Conservation (phyloP, 2,888 invertebrate species). For the Helicoverpa assulta region DNA sequence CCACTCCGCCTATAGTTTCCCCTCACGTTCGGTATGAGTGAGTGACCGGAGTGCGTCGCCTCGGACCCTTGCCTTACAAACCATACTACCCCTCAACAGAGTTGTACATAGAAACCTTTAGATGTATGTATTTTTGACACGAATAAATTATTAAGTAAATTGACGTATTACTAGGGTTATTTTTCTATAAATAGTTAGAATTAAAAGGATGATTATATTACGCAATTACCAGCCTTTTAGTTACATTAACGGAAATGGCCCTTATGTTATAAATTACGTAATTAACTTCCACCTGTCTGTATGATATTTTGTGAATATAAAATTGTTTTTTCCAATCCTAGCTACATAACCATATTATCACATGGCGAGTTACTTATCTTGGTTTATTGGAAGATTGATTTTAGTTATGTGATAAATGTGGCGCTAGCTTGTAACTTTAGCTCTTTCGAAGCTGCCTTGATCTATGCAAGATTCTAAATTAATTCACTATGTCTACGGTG, state of each 20-base stretch:
- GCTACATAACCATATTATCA: slow-evolving; percentile 28
- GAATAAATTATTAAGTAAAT: slow-evolving; percentile 58
- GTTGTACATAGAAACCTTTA: slow-evolving; percentile 59
- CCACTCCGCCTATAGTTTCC: slow-evolving; percentile 80
- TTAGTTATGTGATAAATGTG: slow-evolving; percentile 55
- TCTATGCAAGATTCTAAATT: slow-evolving; percentile 14
- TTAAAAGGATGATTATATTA: slow-evolving; percentile 46
- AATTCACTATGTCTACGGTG: slow-evolving; percentile 15
- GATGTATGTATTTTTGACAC: slow-evolving; percentile 68
- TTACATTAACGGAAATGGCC: slow-evolving; percentile 43
- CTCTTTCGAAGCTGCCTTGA: slow-evolving; percentile 31
- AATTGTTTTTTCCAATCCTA: slow-evolving; percentile 28
- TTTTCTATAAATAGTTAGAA: slow-evolving; percentile 55
- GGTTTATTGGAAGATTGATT: slow-evolving; percentile 22
- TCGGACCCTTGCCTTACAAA: slow-evolving; percentile 64
- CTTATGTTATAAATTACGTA: slow-evolving; percentile 35
- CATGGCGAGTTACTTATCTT: slow-evolving; percentile 50
- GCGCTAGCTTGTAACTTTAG: slow-evolving; percentile 35
- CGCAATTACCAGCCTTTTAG: slow-evolving; percentile 44
- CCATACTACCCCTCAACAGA: slow-evolving; percentile 43
- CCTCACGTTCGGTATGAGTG: slow-evolving; percentile 60
- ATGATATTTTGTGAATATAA: slow-evolving; percentile 43
- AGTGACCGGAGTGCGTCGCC: slow-evolving; percentile 36
- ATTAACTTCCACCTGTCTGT: slow-evolving; percentile 36
- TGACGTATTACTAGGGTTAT: slow-evolving; percentile 61